Percentiles rank a stretch among this genome's conserved stretches.
These are phyloP conservation scores for Rhingia campestris DNA, from an alignment of 2,888 invertebrate species.

Conservation along the genomic window DNA sequence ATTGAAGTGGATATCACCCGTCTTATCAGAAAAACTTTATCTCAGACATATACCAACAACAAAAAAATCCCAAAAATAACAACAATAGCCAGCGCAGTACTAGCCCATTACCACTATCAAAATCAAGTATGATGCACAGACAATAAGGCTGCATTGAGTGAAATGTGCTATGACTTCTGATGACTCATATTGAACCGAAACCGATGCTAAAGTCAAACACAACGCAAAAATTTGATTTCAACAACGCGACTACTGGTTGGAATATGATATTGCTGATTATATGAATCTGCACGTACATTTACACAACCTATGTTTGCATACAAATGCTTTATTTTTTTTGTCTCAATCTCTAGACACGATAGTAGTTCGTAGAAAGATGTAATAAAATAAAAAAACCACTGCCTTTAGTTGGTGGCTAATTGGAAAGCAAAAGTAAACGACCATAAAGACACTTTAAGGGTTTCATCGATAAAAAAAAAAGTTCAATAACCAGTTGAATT, in stretches of 20 bases:
- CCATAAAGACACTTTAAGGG: conserved; percentile 61
- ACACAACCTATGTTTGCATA: neutral
- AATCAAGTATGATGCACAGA: conserved; percentile 28
- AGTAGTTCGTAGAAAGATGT: no score
- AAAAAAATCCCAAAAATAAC: neutral
- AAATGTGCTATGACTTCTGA: conserved; percentile 51
- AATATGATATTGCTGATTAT: conserved; percentile 40
- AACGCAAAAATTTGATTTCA: conserved; percentile 20
- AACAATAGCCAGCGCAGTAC: conserved; percentile 20
- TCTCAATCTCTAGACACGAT: conserved; percentile 9
- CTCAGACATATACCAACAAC: neutral
- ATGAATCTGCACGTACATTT: conserved; percentile 25
- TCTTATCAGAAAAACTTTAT: conserved; percentile 43
- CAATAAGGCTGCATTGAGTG: conserved; percentile 56
- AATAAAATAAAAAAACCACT: conserved; percentile 1
- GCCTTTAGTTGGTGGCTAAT: conserved; percentile 8
- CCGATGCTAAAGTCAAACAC: conserved; percentile 11
- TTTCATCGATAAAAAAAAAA: conserved; percentile 53
- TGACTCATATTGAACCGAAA: conserved; percentile 45
- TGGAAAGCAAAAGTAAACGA: conserved; percentile 21
- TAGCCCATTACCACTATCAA: conserved; percentile 22
- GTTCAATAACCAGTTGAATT: conserved; percentile 72
- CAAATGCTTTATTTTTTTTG: neutral
- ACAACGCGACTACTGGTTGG: conserved; percentile 15
- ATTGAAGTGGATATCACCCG: conserved; percentile 33